Evolutionary conservation across 2,797 vertebrate species (phyloP).

Genomic region (Crotalus adamanteus): DNA sequence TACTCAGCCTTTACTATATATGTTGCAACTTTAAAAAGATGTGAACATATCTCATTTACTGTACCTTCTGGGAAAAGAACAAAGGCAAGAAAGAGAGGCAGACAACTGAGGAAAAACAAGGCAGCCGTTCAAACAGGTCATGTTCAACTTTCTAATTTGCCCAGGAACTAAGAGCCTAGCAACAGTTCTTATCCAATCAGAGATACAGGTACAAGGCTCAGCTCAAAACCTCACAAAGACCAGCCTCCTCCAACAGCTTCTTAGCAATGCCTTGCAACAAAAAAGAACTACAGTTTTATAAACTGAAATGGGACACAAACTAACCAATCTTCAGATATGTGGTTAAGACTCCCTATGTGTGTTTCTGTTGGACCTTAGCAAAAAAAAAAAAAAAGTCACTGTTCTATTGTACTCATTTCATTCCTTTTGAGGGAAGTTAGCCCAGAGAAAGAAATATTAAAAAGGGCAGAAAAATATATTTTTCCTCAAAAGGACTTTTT

Average conservation of each 20-base stretch:
- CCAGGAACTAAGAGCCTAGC: conserved; percentile 82
- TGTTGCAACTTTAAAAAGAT: not conserved
- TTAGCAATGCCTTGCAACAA: conserved; percentile 42
- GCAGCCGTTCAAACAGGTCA: conserved; percentile 62
- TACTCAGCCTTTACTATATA: not conserved
- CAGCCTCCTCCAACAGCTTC: conserved; percentile 58
- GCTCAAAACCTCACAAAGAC: conserved; percentile 58
- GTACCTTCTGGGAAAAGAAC: not conserved
- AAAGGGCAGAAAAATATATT: too few species aligned
- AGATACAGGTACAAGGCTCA: conserved; percentile 76
- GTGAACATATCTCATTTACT: not conserved
- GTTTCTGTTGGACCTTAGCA: not conserved
- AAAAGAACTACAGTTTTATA: conserved; percentile 34
- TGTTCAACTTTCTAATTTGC: conserved; percentile 72
- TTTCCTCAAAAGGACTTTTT: too few species aligned
- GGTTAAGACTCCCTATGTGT: not conserved
- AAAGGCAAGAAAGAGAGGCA: not conserved
- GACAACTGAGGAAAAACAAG: conserved; percentile 42
- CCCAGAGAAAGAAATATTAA: too few species aligned
- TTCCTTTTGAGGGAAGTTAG: not conserved
- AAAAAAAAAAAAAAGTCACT: not conserved
- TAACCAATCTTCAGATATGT: not conserved
- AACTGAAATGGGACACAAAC: not conserved
- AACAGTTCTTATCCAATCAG: conserved; percentile 84
- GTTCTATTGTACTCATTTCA: conserved; percentile 4